phyloP scores from a whole-genome alignment of 2,113 vertebrate genomes.

The Narcine bancroftii region DNA sequence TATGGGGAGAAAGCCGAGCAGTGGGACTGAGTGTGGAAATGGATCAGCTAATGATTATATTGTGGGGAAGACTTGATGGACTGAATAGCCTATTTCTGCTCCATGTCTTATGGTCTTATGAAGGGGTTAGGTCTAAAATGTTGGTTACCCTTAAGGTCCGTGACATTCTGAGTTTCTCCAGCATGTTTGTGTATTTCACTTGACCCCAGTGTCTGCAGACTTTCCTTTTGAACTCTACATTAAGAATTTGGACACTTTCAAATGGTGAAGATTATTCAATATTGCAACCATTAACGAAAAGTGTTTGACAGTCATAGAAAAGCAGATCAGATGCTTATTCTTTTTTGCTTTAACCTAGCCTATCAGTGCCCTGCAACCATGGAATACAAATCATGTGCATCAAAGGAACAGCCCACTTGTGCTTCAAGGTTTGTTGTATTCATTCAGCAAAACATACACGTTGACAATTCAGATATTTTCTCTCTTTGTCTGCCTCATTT shows the following conservation, averaged over 20 bases:
- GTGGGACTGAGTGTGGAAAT: too few species aligned
- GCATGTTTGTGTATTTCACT: too few species aligned
- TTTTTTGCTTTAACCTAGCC: conserved; percentile 48
- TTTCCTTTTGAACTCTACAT: too few species aligned
- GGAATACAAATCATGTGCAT: conserved; percentile 68
- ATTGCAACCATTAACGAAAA: background rate
- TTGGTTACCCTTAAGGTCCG: too few species aligned
- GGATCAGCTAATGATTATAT: too few species aligned
- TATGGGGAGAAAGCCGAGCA: too few species aligned
- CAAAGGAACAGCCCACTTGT: conserved; percentile 58
- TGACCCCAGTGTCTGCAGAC: too few species aligned
- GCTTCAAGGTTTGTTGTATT: conserved; percentile 52
- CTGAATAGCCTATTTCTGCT: too few species aligned
- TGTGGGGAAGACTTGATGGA: too few species aligned
- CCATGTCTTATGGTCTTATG: too few species aligned
- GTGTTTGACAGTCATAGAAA: background rate
- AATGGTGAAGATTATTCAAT: background rate
- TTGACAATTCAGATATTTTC: background rate
- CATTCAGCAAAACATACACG: background rate
- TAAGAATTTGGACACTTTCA: background rate
- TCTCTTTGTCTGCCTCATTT: background rate
- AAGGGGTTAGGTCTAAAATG: too few species aligned
- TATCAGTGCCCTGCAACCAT: conserved; percentile 57
- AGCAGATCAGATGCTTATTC: background rate
- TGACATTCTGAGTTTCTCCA: too few species aligned